phyloP scores from a whole-genome alignment of 2,797 vertebrate genomes.

The Cyclura pinguis region DNA sequence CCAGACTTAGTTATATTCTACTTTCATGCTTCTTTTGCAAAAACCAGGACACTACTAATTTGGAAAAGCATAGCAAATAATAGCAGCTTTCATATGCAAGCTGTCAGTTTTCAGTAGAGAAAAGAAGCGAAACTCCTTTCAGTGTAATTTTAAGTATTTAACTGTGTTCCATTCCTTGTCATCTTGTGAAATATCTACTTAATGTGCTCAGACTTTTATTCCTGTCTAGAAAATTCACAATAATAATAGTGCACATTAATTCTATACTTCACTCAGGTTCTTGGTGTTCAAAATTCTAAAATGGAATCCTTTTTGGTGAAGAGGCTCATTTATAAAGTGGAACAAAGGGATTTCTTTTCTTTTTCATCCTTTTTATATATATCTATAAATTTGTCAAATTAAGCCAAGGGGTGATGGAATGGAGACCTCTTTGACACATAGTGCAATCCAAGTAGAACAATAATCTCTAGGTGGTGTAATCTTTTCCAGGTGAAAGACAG shows the following conservation, averaged over 20 bases:
- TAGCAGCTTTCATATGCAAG: fast-evolving
- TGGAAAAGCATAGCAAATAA: background rate
- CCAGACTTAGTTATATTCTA: background rate
- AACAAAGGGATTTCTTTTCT: background rate
- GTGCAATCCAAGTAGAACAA: too few relatives aligned
- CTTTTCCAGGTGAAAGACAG: too few relatives aligned
- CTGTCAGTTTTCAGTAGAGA: background rate
- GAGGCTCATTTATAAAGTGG: background rate
- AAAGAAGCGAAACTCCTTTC: constrained; percentile 8
- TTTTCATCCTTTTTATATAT: background rate
- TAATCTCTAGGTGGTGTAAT: too few relatives aligned
- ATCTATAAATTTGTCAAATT: too few relatives aligned
- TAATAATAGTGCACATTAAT: background rate
- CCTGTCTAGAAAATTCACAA: background rate
- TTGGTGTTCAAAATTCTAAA: background rate
- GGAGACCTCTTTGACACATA: background rate
- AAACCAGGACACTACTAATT: background rate
- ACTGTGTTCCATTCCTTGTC: background rate
- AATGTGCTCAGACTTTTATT: background rate
- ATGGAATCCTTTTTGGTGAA: constrained; percentile 6
- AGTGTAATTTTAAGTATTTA: constrained; percentile 10
- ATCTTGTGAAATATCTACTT: constrained; percentile 7
- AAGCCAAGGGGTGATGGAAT: background rate
- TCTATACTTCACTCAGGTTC: background rate
- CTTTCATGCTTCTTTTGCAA: background rate